A percentile compares a stretch with the other conserved stretches of the same genome.
phyloP scores from a whole-genome alignment of 2,888 invertebrate species.

The Drosophila niveifrons region DNA sequence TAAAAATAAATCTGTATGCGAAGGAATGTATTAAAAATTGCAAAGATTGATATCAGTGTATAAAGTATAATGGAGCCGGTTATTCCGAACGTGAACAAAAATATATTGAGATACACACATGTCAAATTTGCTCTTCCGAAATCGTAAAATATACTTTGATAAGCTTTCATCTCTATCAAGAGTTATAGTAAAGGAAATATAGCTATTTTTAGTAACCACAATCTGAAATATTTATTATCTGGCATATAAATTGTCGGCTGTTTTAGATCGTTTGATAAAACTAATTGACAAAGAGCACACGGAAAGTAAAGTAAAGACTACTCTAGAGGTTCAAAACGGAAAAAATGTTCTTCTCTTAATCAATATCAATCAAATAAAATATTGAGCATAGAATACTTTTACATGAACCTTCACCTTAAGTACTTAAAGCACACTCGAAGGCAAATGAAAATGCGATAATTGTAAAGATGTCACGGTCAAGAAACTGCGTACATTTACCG shows the following conservation, averaged over 20 bases:
- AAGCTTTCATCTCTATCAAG: neutral
- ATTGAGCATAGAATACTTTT: neutral
- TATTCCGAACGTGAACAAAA: too few relatives aligned
- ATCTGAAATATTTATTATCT: conserved; percentile 25
- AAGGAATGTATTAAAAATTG: too few relatives aligned
- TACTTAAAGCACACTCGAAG: neutral
- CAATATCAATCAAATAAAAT: neutral
- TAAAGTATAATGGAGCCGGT: too few relatives aligned
- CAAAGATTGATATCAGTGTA: too few relatives aligned
- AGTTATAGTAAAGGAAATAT: neutral
- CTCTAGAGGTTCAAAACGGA: neutral
- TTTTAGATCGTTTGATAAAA: conserved; percentile 3
- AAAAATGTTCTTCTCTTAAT: neutral
- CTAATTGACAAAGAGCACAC: neutral
- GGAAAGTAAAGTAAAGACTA: neutral
- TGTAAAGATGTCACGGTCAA: conserved; percentile 71
- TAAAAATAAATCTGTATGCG: too few relatives aligned
- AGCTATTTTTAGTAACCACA: conserved; percentile 7
- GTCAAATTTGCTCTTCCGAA: neutral
- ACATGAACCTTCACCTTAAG: conserved; percentile 1
- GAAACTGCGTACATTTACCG: conserved; percentile 46
- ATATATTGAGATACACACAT: too few relatives aligned
- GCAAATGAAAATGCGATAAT: conserved; percentile 23
- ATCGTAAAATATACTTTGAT: neutral
- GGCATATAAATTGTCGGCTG: conserved; percentile 21